phyloP scores from a whole-genome alignment of 2,888 invertebrate genomes.

The Caenorhabditis sp. region DNA sequence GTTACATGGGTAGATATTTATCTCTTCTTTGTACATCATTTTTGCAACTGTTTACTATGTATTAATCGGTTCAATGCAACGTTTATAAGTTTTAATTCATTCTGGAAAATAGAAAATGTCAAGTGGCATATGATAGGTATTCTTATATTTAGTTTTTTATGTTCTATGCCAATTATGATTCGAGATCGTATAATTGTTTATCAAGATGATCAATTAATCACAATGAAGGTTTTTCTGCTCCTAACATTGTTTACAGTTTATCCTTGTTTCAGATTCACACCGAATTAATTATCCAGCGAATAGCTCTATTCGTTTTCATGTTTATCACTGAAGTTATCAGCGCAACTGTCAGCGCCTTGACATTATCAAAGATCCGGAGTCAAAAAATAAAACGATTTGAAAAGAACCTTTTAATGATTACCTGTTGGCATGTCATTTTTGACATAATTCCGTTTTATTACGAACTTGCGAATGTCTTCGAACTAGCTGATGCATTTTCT shows the following conservation, averaged over 20 bases:
- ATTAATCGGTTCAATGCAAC: background rate
- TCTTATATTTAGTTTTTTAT: background rate
- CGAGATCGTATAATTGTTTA: background rate
- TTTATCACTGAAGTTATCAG: background rate
- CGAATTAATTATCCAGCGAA: background rate
- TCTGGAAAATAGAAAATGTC: background rate
- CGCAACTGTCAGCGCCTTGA: background rate
- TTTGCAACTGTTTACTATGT: background rate
- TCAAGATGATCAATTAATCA: background rate
- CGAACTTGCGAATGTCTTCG: background rate
- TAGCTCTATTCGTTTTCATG: background rate
- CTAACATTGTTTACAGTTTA: too few species aligned
- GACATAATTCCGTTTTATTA: background rate
- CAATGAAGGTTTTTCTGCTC: background rate
- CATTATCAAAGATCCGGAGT: background rate
- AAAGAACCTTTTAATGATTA: background rate
- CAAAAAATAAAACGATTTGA: background rate
- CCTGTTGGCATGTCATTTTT: background rate
- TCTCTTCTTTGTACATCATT: background rate
- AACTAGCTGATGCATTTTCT: background rate
- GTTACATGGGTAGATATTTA: background rate
- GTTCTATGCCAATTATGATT: background rate
- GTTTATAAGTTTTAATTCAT: background rate
- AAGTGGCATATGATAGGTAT: background rate
- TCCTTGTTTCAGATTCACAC: background rate